Base-by-base conservation (phyloP, 1,140 invertebrate genomes). In the Drosophila prosaltans region DNA sequence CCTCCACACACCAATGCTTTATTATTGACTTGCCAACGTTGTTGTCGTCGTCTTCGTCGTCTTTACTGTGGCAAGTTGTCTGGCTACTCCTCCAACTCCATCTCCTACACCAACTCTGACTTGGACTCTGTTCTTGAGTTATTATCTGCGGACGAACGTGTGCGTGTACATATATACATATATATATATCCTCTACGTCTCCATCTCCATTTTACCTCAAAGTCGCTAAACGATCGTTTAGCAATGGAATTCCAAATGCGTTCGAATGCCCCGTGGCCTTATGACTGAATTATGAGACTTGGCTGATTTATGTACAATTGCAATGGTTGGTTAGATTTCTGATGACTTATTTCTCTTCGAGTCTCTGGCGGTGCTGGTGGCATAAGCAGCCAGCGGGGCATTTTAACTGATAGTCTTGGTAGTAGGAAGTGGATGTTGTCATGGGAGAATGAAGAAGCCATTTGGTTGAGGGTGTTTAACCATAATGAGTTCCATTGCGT, bases 141-240 rank as follows among this genome's bases (percentile, higher is more conserved):
- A 76, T 76, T 76, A 76, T 74, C 72, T 76, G 73, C 72, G 72
- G 73, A 75, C 73, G 73, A 68, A 72, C 57, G 61, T 63, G 72
- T 74, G 73, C 64, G 73, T 75, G 73, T 39, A n/a, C n/a, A 58
- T 54, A 16, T 16, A 16, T 0, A 16, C 0, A 16, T 16, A 16
- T 16, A 16, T 16, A 16, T 16, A 16, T 16, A 30, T 30, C 28
- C 26, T 8, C 43, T 63, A 28, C 21, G 16, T n/a, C 61, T 72
- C 11, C 66, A 36, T 24, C 48, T 24, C 55, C 36, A 30, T 5
- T 36, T 41, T 39, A 24, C 45, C 65, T 40, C 24, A 39, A 62
- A 65, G 48, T 63, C 74, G 74, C 77, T 88, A 88, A 86, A 80
- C 83, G 83, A 86, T 86, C 83, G 83, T 71, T 86, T 82, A 82